Base-by-base conservation (phyloP, 1,140 invertebrate genomes). In the Macrostomum lignano region DNA sequence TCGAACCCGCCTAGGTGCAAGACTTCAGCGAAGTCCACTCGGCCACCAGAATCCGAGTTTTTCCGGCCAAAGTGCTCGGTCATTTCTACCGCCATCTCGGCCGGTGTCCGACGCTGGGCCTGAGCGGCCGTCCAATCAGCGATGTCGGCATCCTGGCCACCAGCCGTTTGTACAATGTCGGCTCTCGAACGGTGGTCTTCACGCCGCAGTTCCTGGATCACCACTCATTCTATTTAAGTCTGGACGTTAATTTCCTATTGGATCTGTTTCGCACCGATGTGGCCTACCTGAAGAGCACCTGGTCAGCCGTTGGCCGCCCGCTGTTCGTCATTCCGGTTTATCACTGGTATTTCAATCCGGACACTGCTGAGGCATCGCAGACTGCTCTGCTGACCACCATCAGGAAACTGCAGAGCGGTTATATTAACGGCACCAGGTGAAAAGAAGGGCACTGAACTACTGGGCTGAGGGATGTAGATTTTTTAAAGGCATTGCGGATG, bases 101-200 rank as follows among this genome's bases (percentile, higher is more conserved):
- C 75, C 63, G 47, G 40, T 43, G 7, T 5, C 13, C 21, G 15
- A 17, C 93, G 51, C 55, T 98, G 25, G 73, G 74, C 19, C 54
- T 98, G 13, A 73, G 74, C 19, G 91, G 91, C 28, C 64, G 91
- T 47, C 81, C 81, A 46, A 86, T 81, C 1, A 66, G 74, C 38
- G 84, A 94, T 51, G 79, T 94, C 24, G 86, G 86, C 41, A 77
- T 94, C 40, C 60, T 98, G 4, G 81, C 79, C 49, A 98, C 88
- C n/a, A 93, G 84, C 57, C 93, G 93, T 64, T 58, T 98, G 21
- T 98, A 96, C 55, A 74, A 77, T 7, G 61, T 96, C 13, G 75
- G 88, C 43, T 78, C 91, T 57, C 69, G 74, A 49, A 84, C 93
- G 43, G 84, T 93, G 58, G 84, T 82, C 2, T 98, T 96, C 53